Evolutionary conservation across 1,140 invertebrate genomes (phyloP), one percentile per base, ranked within the genome.

Genomic region (Penaeus chinensis): DNA sequence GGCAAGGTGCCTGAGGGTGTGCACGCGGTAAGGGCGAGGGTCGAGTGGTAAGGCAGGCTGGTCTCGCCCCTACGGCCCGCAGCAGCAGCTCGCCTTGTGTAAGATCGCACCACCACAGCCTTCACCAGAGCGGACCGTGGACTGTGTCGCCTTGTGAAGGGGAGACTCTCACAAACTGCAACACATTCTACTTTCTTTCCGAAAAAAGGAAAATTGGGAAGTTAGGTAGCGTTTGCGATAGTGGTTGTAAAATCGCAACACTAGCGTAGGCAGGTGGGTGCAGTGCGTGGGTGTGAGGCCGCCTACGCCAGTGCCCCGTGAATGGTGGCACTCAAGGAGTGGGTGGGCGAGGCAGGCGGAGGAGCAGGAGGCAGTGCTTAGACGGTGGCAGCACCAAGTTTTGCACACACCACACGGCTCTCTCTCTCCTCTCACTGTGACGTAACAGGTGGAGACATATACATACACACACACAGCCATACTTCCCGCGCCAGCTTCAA

Each of bases 401-500:
- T 76, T 84, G 82, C 82, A 84, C 77, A 79, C 77, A 47, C 27
- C 77, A 79, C 69, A 77, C 77, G 54, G 77, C 37, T n/a, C 84
- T 84, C 63, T 61, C 62, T 24, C 60, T 82, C 81, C 81, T 84
- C 42, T 80, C 24, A 61, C 47, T 19, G 79, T 87, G 78, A 87
- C 78, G 85, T 87, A 87, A 87, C 85, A 87, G 85, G 85, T 87
- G 85, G 79, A 78, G 54, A 54, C 54, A 54, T 54, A 16, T 54
- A 54, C 54, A 54, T 54, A 54, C 54, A 54, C 16, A 54, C 16
- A 54, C 54, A 85, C 37, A 66, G 42, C 82, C 82, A 83, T 83
- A 83, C 66, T 71, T 85, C 61, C 71, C 84, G 60, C 83, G 62
- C 84, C 63, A 85, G 79, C 84, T 85, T 85, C 77, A 85, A 79